phyloP scores from a whole-genome alignment of 2,797 vertebrate genomes.

The Halcyon smyrnensis region DNA sequence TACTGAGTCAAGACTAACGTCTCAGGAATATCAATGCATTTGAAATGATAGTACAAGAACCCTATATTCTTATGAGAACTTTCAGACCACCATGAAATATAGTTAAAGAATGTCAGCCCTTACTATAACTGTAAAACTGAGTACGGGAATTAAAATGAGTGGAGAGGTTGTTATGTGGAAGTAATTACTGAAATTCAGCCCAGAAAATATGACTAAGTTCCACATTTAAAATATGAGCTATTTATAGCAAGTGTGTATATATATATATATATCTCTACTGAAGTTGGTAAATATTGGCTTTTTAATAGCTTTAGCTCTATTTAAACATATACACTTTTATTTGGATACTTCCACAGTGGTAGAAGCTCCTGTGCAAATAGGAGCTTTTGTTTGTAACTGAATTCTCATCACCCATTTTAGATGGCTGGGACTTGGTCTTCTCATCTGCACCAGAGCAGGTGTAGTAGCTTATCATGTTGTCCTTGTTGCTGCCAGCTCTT shows the following conservation, averaged over 20 bases:
- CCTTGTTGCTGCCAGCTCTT: conserved; percentile 24
- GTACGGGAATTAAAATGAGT: background rate
- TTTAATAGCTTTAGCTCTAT: background rate
- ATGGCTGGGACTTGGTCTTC: background rate
- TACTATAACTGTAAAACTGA: background rate
- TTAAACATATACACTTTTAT: background rate
- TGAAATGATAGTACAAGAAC: background rate
- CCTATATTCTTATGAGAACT: background rate
- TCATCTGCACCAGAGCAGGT: background rate
- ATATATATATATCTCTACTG: background rate
- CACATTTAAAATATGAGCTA: background rate
- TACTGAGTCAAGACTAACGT: background rate
- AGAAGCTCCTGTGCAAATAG: background rate
- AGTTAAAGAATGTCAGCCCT: background rate
- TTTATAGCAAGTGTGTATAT: background rate
- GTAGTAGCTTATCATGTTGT: background rate
- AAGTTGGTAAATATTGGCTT: background rate
- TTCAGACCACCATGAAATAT: background rate
- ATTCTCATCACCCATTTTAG: background rate
- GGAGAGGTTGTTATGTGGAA: background rate
- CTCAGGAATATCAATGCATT: background rate
- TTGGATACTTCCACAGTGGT: background rate
- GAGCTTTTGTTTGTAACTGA: background rate
- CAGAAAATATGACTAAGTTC: background rate
- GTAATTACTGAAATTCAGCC: background rate